Evolutionary conservation across 2,113 vertebrate species (phyloP).

Genomic region (Ctenodactylus gundi): DNA sequence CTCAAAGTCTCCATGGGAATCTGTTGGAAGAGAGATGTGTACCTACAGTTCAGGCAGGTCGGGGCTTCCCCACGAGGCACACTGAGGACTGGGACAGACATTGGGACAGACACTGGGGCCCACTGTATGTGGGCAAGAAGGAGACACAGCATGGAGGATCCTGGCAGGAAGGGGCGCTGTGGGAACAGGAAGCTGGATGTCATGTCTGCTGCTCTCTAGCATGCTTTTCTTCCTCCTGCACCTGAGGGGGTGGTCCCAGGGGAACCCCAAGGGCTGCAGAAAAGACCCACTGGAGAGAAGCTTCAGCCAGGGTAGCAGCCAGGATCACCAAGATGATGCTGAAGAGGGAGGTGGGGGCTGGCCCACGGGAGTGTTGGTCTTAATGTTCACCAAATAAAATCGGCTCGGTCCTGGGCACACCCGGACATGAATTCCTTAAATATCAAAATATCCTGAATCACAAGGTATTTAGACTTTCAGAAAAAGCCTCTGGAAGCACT

Average conservation of each 20-base stretch:
- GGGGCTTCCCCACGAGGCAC: fast-evolving
- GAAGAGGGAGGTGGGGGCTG: neutral
- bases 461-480: neutral
- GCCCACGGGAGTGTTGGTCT: fast-evolving
- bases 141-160: fast-evolving
- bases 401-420: neutral
- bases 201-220: neutral
- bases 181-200: neutral
- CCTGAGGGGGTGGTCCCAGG: neutral
- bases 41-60: neutral
- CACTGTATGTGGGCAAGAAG: neutral
- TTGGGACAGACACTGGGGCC: neutral
- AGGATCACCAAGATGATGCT: neutral
- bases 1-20: too few species aligned
- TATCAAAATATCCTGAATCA: neutral
- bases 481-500: neutral
- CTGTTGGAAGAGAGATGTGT: fast-evolving
- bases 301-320: neutral
- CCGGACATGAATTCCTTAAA: neutral
- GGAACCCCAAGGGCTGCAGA: neutral
- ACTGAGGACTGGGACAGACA: neutral
- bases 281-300: fast-evolving
- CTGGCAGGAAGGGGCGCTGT: neutral
- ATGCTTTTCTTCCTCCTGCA: neutral
- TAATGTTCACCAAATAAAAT: fast-evolving